phyloP scores from a whole-genome alignment of 1,140 invertebrate species.

The Drosophila sechellia region DNA sequence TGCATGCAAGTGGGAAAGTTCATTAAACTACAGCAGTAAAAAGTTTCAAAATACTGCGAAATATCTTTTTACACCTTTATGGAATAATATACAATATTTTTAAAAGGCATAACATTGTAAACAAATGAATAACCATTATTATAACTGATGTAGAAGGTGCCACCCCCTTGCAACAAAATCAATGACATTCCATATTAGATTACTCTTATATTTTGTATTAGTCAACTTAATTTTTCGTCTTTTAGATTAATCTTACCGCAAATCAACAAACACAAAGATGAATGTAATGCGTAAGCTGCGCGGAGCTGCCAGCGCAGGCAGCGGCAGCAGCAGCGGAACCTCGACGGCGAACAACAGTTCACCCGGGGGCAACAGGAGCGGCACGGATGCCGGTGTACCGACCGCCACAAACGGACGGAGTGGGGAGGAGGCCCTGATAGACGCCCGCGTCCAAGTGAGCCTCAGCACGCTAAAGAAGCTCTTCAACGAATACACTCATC shows the following conservation, averaged over 20 bases:
- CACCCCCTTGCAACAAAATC: too few relatives aligned
- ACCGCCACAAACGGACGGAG: conserved; percentile 51
- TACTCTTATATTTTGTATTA: background rate
- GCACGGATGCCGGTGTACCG: conserved; percentile 18
- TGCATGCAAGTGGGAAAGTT: too few relatives aligned
- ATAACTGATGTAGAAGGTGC: too few relatives aligned
- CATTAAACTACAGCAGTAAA: too few relatives aligned
- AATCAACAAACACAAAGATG: conserved; percentile 85
- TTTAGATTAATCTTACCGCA: conserved; percentile 48
- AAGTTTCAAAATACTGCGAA: too few relatives aligned
- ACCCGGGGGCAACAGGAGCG: conserved; percentile 67
- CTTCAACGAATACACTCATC: conserved; percentile 96
- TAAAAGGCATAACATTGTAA: too few relatives aligned
- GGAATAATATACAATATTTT: too few relatives aligned
- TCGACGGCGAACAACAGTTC: conserved; percentile 16
- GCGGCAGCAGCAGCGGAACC: conserved; percentile 69
- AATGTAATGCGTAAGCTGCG: conserved; percentile 94
- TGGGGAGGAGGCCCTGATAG: conserved; percentile 85
- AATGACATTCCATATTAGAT: too few relatives aligned
- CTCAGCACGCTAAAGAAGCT: conserved; percentile 98
- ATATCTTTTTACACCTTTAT: too few relatives aligned
- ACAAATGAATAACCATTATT: too few relatives aligned
- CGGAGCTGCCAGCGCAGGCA: conserved; percentile 85
- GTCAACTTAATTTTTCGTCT: background rate
- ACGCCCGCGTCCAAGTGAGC: conserved; percentile 93